phyloP scores from a whole-genome alignment of 37 sponge, comb jelly and placozoan species.

The Oscarella lobularis region DNA sequence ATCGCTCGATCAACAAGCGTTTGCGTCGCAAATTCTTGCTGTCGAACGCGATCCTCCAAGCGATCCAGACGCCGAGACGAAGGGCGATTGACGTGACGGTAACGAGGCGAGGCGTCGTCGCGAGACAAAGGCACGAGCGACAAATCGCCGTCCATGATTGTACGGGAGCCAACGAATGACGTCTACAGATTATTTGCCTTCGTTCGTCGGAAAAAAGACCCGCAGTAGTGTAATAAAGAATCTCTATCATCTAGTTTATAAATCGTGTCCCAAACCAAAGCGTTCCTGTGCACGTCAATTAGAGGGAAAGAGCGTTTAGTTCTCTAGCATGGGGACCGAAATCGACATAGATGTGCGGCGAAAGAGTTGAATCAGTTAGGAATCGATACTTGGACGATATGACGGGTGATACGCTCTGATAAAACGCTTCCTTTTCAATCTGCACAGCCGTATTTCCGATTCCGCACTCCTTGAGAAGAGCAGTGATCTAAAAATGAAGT shows the following conservation, averaged over 20 bases:
- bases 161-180: no score
- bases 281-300: neutral
- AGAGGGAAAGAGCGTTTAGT: constrained; percentile 20
- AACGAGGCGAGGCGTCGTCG: no score
- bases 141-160: no score
- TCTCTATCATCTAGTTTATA: no score
- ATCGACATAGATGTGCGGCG: constrained; percentile 71
- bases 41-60: neutral
- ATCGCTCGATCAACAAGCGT: neutral
- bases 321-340: constrained; percentile 55
- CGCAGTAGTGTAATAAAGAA: no score
- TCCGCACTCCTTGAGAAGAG: constrained; percentile 57
- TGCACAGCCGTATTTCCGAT: constrained; percentile 59
- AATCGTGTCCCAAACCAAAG: no score
- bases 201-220: no score
- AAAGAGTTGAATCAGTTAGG: constrained; percentile 10
- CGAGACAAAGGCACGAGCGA: no score
- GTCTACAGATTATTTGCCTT: no score
- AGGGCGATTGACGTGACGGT: no score
- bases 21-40: neutral
- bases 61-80: neutral
- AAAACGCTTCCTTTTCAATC: constrained; percentile 81
- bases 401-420: constrained; percentile 4
- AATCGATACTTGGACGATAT: neutral
- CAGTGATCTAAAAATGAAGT: constrained; percentile 12